Evolutionary conservation across 2,113 vertebrate species (phyloP).

Genomic region (Halcyon malimbica): DNA sequence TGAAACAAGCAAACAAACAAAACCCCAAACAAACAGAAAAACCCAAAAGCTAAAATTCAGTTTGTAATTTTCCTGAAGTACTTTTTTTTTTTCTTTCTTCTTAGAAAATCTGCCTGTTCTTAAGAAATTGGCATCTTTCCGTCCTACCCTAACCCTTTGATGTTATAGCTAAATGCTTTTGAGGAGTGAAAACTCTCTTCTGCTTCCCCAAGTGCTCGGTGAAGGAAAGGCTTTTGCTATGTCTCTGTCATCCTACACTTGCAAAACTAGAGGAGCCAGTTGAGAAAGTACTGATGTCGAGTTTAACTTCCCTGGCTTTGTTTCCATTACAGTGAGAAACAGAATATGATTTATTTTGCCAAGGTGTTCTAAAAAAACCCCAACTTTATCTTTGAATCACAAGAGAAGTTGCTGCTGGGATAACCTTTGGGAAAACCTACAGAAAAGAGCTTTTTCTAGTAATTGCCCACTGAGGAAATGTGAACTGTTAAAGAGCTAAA

Average conservation of each 20-base stretch:
- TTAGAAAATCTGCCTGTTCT: background rate
- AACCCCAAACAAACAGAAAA: background rate
- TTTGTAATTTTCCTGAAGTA: background rate
- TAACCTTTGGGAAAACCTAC: slow-evolving; percentile 64
- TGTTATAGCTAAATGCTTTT: background rate
- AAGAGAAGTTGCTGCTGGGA: slow-evolving; percentile 30
- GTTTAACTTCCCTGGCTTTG: background rate
- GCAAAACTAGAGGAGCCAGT: background rate
- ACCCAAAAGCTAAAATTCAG: background rate
- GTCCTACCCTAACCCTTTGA: background rate
- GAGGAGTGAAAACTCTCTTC: background rate
- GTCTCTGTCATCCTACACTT: background rate
- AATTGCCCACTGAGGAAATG: slow-evolving; percentile 69
- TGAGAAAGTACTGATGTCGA: background rate
- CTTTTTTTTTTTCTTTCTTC: background rate
- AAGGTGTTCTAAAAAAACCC: background rate
- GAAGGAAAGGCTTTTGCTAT: background rate
- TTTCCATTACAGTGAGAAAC: background rate
- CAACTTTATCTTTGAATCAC: background rate
- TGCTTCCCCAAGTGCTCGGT: background rate
- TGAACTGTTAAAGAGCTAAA: slow-evolving; percentile 67
- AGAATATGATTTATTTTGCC: background rate
- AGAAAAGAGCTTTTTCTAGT: slow-evolving; percentile 47
- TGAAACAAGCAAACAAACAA: no score
- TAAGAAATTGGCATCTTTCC: background rate